Percentiles rank a stretch among this genome's conserved stretches.
Evolutionary conservation across 2,113 vertebrate genomes (phyloP).

Genomic region (Prolemur simus): DNA sequence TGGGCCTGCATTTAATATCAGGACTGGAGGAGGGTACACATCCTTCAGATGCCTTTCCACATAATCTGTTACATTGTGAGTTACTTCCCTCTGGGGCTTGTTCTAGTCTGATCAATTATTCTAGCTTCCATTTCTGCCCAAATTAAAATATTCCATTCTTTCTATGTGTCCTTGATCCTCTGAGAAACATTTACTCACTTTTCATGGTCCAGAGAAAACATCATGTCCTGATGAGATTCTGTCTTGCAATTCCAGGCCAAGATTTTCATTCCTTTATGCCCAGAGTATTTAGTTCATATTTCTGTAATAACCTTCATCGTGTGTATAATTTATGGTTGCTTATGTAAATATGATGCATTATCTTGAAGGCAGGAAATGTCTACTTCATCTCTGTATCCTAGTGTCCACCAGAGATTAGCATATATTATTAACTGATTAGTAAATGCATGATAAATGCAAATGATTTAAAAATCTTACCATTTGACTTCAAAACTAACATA

Average conservation of each 20-base stretch:
- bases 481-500: slow-evolving; percentile 8
- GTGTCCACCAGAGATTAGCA: background rate
- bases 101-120: background rate
- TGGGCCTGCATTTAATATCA: background rate
- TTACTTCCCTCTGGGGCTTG: background rate
- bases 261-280: slow-evolving; percentile 9
- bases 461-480: background rate
- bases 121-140: background rate
- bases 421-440: background rate
- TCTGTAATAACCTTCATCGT: background rate
- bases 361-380: background rate
- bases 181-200: background rate
- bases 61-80: background rate
- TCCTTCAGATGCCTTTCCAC: background rate
- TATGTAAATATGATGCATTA: background rate
- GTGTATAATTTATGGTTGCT: background rate
- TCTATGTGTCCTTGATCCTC: background rate
- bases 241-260: background rate
- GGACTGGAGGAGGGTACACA: background rate
- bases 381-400: background rate
- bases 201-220: background rate
- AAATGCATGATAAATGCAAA: background rate
- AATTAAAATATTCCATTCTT: background rate
- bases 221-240: background rate
- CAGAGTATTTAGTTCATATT: background rate